Evolutionary conservation across 2,113 vertebrate genomes (phyloP), one percentile per base, ranked within the genome.

Genomic region (Morone saxatilis): DNA sequence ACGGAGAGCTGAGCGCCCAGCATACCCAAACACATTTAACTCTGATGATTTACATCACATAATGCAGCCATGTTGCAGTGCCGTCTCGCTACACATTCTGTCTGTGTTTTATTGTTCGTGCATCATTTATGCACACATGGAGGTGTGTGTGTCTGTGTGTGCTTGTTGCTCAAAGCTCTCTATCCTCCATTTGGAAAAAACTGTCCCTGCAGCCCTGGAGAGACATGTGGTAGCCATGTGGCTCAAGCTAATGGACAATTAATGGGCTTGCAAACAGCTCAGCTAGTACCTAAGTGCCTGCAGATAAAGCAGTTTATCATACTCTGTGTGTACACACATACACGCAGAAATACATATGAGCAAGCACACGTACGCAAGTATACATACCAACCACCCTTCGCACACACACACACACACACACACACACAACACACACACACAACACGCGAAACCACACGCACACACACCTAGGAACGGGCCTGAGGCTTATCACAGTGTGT

Each of bases 241-340:
- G 80, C 75, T 86, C 70, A 13, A 53, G 48, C 89, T 93, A 94
- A 94, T 93, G 91, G 89, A 90, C 89, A 87, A 91, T 86, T 95
- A 92, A 95, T 92, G 91, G 93, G 73, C 86, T 71, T 66, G 84
- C 86, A 92, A 91, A 93, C 88, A 91, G 86, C 86, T 84, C 47
- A 9, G 83, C 76, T 70, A 51, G 76, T 41, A 48, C 50, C 59
- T 81, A 72, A 74, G 85, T 68, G 87, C 51, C 80, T 88, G 76
- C 71, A 86, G 75, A 87, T 71, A 67, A 81, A 81, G 65, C 63
- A 61, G 72, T 86, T 90, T 72, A 84, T 91, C 80, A 76, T 48
- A 20, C 48, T 61, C 53, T 43, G 69, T 77, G 47, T 57, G n/a
- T 67, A 48, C 60, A 82, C 36, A 45, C 13, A 78, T n/a, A 76